These are phyloP conservation scores for Limnodromus scolopaceus DNA, from an alignment of 2,797 vertebrate species.

Conservation along the genomic window DNA sequence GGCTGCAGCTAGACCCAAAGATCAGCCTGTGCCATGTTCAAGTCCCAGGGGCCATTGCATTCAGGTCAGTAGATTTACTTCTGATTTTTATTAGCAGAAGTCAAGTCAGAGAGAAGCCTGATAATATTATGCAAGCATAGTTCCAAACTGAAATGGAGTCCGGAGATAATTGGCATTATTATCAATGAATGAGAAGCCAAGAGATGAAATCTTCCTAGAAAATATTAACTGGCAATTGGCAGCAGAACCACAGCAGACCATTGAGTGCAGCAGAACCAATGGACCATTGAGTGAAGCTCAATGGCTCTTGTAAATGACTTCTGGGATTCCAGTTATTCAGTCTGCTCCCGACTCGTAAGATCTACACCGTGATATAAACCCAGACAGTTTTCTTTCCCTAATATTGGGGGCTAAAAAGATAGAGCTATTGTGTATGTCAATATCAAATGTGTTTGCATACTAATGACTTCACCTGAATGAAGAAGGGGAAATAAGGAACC, in stretches of 20 bases:
- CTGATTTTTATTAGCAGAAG: neutral
- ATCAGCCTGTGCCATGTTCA: neutral
- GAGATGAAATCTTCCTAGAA: neutral
- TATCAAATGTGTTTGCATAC: conserved; percentile 5
- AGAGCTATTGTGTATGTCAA: neutral
- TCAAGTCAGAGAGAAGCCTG: neutral
- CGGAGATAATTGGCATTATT: conserved; percentile 11
- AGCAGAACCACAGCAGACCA: neutral
- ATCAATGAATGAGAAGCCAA: neutral
- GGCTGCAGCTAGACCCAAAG: neutral
- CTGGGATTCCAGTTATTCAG: neutral
- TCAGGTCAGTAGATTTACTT: neutral
- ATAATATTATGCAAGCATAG: neutral
- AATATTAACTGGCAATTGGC: neutral
- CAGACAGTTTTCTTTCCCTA: neutral
- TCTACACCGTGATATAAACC: neutral
- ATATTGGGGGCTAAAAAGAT: neutral
- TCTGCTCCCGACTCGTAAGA: neutral
- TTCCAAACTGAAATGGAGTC: neutral
- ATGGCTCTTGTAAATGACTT: neutral
- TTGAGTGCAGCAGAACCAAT: neutral
- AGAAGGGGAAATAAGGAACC: neutral
- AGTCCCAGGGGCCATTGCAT: neutral
- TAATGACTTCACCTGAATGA: neutral
- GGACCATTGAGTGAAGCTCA: neutral